Evolutionary conservation across 2,797 vertebrate genomes (phyloP), one percentile per base, ranked within the genome.

Genomic region (Enteromius argenteus): DNA sequence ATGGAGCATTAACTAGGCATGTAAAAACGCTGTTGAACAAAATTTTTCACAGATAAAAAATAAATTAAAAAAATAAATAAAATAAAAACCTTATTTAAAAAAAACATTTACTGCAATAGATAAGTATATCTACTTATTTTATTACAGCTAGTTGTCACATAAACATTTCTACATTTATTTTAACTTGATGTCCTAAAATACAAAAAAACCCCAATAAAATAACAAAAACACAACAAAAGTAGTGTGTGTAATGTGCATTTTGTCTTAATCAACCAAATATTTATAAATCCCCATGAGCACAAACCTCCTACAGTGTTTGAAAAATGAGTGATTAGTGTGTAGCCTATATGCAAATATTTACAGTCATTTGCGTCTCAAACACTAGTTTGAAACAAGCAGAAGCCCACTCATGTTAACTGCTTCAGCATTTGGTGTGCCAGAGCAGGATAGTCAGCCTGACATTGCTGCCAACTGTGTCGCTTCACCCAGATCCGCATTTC

Each of bases 341-440:
- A 49, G 15, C 19, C 79, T 46, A 46, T 3, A 72, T 46, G 53
- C 67, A 81, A 81, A 81, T 72, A 81, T 81, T 81, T 81, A 81
- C 79, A 72, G 37, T 72, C 67, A 81, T 72, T 81, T 81, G 51
- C 7, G 76, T 46, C 53, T 81, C 53, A 58, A 60, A 81, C 67
- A 72, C 17, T 71, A 71, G 51, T 71, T 71, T 60, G 23, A 81
- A 71, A 71, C 17, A 32, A 71, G 79, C 79, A 81, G 67, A 80
- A 80, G 15, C 66, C 79, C 79, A 71, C 79, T 80, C 66, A 27
- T 71, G 66, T 68, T 76, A 58, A 23, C 74, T 53, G 51, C 79
- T 56, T 44, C 67, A 80, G 62, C 77, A 67, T 56, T 37, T 53
- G 30, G n/a, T 51, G 8, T 80, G 46, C 79, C 79, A 79, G 23